Percentiles rank a stretch among this genome's conserved stretches.
Evolutionary conservation across 2,888 invertebrate genomes (phyloP).

Genomic region (Epinotia nisella): DNA sequence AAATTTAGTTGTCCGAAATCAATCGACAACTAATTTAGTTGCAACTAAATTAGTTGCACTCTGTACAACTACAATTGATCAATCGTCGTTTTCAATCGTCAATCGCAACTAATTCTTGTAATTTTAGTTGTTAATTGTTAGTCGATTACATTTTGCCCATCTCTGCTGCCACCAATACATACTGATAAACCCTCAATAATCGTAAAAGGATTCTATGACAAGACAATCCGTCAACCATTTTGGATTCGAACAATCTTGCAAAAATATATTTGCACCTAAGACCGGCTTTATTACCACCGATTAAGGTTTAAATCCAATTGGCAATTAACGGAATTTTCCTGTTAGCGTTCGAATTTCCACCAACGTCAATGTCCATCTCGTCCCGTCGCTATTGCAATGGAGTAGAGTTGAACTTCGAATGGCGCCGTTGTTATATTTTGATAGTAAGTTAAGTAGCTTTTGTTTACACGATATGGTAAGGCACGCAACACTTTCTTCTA

Average conservation of each 20-base stretch:
- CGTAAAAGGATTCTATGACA: conserved; percentile 21
- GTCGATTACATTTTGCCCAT: no score
- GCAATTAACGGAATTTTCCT: neutral
- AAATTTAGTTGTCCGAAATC: no score
- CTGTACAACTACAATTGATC: no score
- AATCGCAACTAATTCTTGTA: no score
- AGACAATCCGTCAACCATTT: conserved; percentile 24
- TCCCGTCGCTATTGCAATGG: neutral
- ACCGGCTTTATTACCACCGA: neutral
- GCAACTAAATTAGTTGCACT: no score
- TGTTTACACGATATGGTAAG: conserved; percentile 14
- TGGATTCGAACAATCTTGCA: neutral
- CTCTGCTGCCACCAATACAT: conserved; percentile 24
- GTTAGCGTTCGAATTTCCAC: neutral
- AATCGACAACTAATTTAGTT: no score
- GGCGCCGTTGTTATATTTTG: neutral
- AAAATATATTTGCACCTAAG: neutral
- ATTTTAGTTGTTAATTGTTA: no score
- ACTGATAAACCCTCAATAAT: conserved; percentile 26
- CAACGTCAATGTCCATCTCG: neutral
- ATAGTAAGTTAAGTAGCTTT: conserved; percentile 4
- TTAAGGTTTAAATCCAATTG: neutral
- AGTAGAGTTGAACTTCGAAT: neutral
- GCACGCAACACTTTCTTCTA: conserved; percentile 25
- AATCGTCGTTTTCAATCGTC: no score